phyloP scores from a whole-genome alignment of 2,797 vertebrate genomes.

The Leucoraja ocellata region DNA sequence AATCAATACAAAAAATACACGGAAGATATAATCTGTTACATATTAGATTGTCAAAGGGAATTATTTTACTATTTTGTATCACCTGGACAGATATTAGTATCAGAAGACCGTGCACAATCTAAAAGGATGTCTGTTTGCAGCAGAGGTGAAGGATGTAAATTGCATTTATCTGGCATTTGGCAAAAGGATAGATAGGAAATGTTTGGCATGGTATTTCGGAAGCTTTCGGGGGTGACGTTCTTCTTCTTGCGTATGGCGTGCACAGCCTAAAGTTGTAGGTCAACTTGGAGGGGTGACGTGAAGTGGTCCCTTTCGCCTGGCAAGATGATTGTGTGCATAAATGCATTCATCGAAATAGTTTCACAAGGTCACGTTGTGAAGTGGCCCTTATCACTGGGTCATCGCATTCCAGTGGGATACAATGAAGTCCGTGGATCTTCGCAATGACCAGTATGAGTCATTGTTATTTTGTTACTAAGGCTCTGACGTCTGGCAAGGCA shows the following conservation, averaged over 20 bases:
- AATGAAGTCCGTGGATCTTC: neutral
- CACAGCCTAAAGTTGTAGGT: too few relatives aligned
- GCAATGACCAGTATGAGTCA: too few relatives aligned
- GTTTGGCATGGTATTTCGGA: neutral
- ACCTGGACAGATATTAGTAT: neutral
- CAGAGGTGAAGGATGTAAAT: neutral
- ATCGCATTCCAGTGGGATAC: neutral
- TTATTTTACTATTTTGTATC: neutral
- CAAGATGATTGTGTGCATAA: neutral
- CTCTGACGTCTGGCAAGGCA: neutral
- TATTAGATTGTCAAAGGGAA: neutral
- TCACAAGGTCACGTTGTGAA: neutral
- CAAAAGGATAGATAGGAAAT: neutral
- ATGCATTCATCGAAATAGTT: neutral
- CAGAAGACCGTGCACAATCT: neutral
- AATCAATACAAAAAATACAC: neutral
- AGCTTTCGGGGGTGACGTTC: neutral
- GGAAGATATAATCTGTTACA: neutral
- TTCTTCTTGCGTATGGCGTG: too few relatives aligned
- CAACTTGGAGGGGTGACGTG: neutral
- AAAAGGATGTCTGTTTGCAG: neutral
- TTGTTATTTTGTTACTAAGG: slow-evolving; percentile 2
- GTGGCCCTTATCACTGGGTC: neutral
- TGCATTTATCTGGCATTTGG: neutral
- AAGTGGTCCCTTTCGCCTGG: neutral